Conservation (phyloP, 2,797 vertebrate genomes). For the Kryptolebias ocellatus region DNA sequence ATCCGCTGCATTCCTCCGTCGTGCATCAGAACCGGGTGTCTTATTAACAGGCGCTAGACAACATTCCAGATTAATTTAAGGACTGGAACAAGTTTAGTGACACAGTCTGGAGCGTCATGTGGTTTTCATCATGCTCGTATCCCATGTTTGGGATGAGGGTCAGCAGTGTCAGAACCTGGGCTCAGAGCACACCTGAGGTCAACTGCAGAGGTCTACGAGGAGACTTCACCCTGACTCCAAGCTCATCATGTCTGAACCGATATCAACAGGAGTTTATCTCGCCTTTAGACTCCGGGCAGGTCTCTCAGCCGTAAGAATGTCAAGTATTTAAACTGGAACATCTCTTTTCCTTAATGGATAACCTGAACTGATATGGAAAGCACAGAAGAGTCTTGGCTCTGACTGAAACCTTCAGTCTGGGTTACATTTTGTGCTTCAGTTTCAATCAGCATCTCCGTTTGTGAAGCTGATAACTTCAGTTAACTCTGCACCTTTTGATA, state of each 20-base stretch:
- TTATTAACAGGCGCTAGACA: conserved; percentile 28
- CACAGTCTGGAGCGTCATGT: conserved; percentile 28
- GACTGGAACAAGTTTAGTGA: conserved; percentile 36
- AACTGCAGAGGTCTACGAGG: conserved; percentile 41
- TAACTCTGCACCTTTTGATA: conserved; percentile 42
- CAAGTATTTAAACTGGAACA: conserved; percentile 53
- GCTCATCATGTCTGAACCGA: conserved; percentile 32
- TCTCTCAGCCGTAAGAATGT: conserved; percentile 37
- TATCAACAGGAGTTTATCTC: conserved; percentile 45
- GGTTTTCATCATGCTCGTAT: conserved; percentile 52
- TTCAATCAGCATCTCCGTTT: conserved; percentile 63
- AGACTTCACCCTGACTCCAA: conserved; percentile 36
- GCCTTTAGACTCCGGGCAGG: conserved; percentile 53
- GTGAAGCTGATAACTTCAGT: conserved; percentile 56
- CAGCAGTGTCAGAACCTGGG: conserved; percentile 47
- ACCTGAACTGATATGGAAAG: conserved; percentile 56
- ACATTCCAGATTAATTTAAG: conserved; percentile 56
- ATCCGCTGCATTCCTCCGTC: conserved; percentile 61
- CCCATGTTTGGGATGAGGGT: conserved; percentile 43
- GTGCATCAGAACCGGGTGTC: conserved; percentile 42
- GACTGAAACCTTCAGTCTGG: conserved; percentile 63
- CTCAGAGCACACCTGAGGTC: conserved; percentile 42
- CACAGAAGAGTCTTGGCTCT: conserved; percentile 48
- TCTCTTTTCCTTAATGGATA: conserved; percentile 39
- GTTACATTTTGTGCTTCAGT: conserved; percentile 65